Conservation (phyloP, 1,140 invertebrate genomes). For the Lasioglossum albipes region DNA sequence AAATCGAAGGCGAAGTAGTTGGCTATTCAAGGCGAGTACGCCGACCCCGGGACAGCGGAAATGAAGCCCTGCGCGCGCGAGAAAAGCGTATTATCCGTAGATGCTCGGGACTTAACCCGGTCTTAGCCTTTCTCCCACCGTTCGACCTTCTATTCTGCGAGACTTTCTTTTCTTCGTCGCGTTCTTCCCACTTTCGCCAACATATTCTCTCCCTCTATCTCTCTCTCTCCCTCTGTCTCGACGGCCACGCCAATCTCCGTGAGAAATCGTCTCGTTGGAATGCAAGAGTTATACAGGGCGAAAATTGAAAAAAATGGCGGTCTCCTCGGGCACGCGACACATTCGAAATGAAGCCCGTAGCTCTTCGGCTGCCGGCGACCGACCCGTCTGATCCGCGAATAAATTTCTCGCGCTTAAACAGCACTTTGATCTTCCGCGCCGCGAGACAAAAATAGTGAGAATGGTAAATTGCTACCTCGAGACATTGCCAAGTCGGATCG, state of each 20-base stretch:
- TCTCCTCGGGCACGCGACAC: slow-evolving; percentile 25
- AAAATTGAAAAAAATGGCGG: slow-evolving; percentile 58
- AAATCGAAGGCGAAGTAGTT: slow-evolving; percentile 54
- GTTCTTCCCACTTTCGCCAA: background rate
- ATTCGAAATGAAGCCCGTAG: slow-evolving; percentile 30
- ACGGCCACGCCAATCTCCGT: slow-evolving; percentile 27
- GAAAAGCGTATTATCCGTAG: slow-evolving; percentile 56
- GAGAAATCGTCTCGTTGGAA: slow-evolving; percentile 59
- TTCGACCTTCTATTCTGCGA: background rate
- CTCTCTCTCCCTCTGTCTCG: no score
- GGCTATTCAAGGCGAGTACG: slow-evolving; percentile 52
- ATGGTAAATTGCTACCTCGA: background rate
- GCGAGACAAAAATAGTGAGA: no score
- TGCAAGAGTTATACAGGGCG: slow-evolving; percentile 44
- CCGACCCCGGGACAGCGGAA: slow-evolving; percentile 47
- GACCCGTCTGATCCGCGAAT: background rate
- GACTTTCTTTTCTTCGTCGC: background rate
- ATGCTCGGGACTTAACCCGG: slow-evolving; percentile 42
- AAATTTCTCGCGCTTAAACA: slow-evolving; percentile 15
- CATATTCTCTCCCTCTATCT: background rate
- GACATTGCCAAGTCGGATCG: background rate
- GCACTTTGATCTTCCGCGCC: slow-evolving; percentile 19
- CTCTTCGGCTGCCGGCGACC: slow-evolving; percentile 16
- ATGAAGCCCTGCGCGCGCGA: slow-evolving; percentile 48
- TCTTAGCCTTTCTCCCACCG: background rate